Conservation (phyloP, 2,113 vertebrate species). For the Chrysochloris asiatica region DNA sequence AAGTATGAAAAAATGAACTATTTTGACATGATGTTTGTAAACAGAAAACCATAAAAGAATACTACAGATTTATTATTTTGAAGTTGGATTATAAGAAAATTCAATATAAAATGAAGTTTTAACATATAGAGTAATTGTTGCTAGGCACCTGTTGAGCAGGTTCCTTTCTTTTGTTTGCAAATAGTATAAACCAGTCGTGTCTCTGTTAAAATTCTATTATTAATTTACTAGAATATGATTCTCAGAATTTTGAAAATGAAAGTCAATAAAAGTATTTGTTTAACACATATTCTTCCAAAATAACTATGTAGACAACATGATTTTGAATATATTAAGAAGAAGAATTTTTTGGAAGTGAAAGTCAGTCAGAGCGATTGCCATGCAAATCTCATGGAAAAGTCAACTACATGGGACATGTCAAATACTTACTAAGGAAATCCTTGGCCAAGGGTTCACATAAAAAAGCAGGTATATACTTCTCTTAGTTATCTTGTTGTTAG, state of each 20-base stretch:
- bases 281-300: slow-evolving; percentile 6
- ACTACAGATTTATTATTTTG: slow-evolving; percentile 19
- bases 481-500: no score
- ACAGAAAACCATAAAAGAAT: no score
- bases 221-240: neutral
- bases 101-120: neutral
- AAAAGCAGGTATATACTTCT: neutral
- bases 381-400: neutral
- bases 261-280: neutral
- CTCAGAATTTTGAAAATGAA: neutral
- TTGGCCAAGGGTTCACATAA: neutral
- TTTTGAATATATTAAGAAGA: neutral
- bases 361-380: neutral
- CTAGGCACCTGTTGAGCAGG: neutral
- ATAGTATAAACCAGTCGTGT: neutral
- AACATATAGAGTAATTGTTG: neutral
- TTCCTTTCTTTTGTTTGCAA: neutral
- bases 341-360: neutral
- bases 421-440: neutral
- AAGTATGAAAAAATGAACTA: neutral
- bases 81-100: neutral
- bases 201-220: neutral
- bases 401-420: neutral
- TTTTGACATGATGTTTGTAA: neutral
- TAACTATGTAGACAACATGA: neutral